Evolutionary conservation across 2,797 vertebrate species (phyloP).

Genomic region (Loris lydekkerianus): DNA sequence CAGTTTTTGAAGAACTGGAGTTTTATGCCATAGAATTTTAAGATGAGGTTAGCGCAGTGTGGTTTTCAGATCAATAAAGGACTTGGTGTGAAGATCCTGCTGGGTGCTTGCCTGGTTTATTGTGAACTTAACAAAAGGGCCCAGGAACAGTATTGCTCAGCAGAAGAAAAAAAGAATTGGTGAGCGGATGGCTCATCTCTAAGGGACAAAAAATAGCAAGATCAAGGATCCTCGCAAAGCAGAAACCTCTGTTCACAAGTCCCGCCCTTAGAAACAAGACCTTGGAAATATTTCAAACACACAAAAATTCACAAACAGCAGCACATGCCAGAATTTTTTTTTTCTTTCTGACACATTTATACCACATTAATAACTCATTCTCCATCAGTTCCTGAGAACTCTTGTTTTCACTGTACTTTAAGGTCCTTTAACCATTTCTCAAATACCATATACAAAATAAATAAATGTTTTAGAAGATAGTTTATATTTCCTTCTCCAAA

Average conservation of each 20-base stretch:
- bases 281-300: slow-evolving; percentile 51
- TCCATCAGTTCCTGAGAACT: not conserved
- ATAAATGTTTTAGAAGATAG: not conserved
- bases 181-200: not conserved
- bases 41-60: not conserved
- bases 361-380: slow-evolving; percentile 14
- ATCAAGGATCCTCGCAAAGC: not conserved
- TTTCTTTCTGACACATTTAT: not conserved
- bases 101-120: slow-evolving; percentile 43
- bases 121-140: slow-evolving; percentile 63
- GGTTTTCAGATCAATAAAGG: slow-evolving; percentile 66
- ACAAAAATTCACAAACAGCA: slow-evolving; percentile 7
- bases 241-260: slow-evolving; percentile 21
- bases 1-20: not conserved
- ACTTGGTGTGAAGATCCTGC: slow-evolving; percentile 15
- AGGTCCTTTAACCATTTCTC: not conserved
- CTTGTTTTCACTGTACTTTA: not conserved
- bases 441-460: not conserved
- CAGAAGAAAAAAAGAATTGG: not conserved
- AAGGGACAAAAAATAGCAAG: not conserved
- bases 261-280: not conserved
- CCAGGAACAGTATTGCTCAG: slow-evolving; percentile 26
- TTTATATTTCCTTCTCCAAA: not conserved
- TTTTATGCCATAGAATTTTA: not conserved
- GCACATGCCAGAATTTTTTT: not conserved